Evolutionary conservation across 2,888 invertebrate genomes (phyloP), one percentile per base, ranked within the genome.

Genomic region (Epistrophe eligans): DNA sequence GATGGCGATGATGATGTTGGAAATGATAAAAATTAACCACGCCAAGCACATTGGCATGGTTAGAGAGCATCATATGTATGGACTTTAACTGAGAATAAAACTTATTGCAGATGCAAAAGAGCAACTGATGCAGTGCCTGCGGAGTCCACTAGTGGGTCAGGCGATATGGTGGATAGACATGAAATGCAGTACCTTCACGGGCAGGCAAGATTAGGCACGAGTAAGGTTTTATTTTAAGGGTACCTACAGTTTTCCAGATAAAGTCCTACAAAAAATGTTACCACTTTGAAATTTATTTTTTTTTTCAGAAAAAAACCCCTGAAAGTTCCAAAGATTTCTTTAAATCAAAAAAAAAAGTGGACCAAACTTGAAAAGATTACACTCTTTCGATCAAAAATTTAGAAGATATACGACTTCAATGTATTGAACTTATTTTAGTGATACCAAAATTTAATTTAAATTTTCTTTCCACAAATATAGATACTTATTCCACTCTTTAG

Each of bases 21-120:
- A 72, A 79, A 79, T 87, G 83, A 87, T 87, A 87, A 87, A 83
- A 83, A 83, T 87, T 87, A 83, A 87, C 82, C 87, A 87, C 79
- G 79, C 79, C 87, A 83, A 60, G 76, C 55, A 74, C 60, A 79
- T 72, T 79, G 67, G 82, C 71, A 87, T 82, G 76, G 13, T 11
- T 52, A 13, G 28, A 55, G 55, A 55, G 60, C 38, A 79, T 72
- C 62, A 72, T 71, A n/a, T n/a, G n/a, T 24, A 24, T 24, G 71
- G 74, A 62, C 70, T 52, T 35, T 1, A 50, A 10, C 40, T 52
- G 55, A 24, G 57, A 60, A 58, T 48, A 38, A n/a, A 24, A 57
- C 32, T 55, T n/a, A n/a, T n/a, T 64, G 71, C 82, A 76, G 83
- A 87, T 83, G 83, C 79, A 72, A 83, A 76, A 52, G 72, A 81